Percentiles rank a stretch among this genome's conserved stretches.
Evolutionary conservation across 2,888 invertebrate species (phyloP).

Genomic region (Aplocera efformata): DNA sequence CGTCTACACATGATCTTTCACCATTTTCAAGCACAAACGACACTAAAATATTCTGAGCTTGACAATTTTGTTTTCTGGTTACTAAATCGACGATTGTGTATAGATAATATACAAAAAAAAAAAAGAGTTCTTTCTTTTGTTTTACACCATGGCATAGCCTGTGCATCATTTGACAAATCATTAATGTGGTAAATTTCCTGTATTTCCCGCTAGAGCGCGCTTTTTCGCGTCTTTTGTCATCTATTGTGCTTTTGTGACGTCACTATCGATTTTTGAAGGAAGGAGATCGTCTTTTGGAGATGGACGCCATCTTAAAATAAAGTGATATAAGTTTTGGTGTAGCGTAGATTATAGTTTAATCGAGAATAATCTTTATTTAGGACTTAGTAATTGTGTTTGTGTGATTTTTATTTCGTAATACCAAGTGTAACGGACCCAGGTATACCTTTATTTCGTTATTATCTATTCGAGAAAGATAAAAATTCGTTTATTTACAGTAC

Average conservation of each 20-base stretch:
- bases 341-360: constrained; percentile 77
- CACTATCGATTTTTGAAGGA: constrained; percentile 72
- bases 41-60: too few relatives aligned
- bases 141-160: too few relatives aligned
- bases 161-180: too few relatives aligned
- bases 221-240: constrained; percentile 61
- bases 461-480: constrained; percentile 49
- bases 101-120: too few relatives aligned
- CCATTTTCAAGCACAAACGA: too few relatives aligned
- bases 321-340: constrained; percentile 83
- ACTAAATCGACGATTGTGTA: too few relatives aligned
- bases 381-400: constrained; percentile 64
- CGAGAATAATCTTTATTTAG: constrained; percentile 73
- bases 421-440: constrained; percentile 91
- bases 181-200: too few relatives aligned
- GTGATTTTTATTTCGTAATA: constrained; percentile 69
- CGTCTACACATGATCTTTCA: too few relatives aligned
- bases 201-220: constrained; percentile 55
- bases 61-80: too few relatives aligned
- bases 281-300: constrained; percentile 76
- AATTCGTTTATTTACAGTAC: constrained; percentile 76
- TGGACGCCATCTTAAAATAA: constrained; percentile 77
- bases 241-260: constrained; percentile 68
- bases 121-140: too few relatives aligned
- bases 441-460: constrained; percentile 78